These are phyloP conservation scores for Actinostola sp. DNA, from an alignment of 92 coral and sea anemone species.

Conservation along the genomic window DNA sequence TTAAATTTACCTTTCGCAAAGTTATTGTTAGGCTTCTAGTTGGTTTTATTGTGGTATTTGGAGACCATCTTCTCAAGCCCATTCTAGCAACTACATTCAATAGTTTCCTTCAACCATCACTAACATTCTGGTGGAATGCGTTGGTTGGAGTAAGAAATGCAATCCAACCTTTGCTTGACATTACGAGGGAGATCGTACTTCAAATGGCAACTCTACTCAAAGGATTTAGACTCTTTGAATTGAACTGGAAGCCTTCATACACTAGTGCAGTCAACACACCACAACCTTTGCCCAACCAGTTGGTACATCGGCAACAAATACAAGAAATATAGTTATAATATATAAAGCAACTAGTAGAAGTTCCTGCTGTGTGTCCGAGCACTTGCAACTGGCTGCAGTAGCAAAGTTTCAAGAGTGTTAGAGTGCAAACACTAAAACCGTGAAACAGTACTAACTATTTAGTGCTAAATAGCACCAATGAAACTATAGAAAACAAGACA, in stretches of 20 bases:
- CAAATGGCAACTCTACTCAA: conserved; percentile 69
- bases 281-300: conserved; percentile 5
- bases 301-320: conserved; percentile 1
- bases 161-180: conserved; percentile 73
- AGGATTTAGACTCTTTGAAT: conserved; percentile 86
- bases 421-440: too few relatives aligned
- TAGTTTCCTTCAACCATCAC: conserved; percentile 80
- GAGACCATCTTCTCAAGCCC: conserved; percentile 88
- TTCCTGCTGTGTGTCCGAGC: too few relatives aligned
- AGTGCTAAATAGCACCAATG: too few relatives aligned
- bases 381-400: too few relatives aligned
- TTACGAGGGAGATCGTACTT: conserved; percentile 56
- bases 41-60: conserved; percentile 70
- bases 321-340: conserved; percentile 29
- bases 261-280: not conserved
- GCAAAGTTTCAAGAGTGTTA: too few relatives aligned
- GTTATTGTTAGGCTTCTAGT: conserved; percentile 63
- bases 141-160: conserved; percentile 73
- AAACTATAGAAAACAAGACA: too few relatives aligned
- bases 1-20: conserved; percentile 65
- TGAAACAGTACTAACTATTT: too few relatives aligned
- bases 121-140: conserved; percentile 72
- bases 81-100: conserved; percentile 71
- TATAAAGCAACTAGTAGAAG: too few relatives aligned
- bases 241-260: conserved; percentile 82